Evolutionary conservation across 2,888 invertebrate genomes (phyloP), one percentile per base, ranked within the genome.

Genomic region (Eristalis arbustorum): DNA sequence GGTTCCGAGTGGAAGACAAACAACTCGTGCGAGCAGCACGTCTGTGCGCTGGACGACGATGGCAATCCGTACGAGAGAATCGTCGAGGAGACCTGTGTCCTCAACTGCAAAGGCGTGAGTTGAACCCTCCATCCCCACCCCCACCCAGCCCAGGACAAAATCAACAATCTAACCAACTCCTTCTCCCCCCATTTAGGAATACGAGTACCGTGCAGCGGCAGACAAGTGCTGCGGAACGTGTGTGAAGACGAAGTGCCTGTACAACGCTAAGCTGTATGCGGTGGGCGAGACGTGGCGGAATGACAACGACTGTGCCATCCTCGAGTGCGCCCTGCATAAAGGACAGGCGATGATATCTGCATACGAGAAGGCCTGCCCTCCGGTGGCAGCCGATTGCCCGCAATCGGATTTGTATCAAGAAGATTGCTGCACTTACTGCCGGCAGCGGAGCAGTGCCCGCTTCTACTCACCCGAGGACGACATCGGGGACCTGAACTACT

Each of bases 201-300:
- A 90, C 2, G 92, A 92, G 76, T 87, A 91, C 28, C 91, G 90
- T 0, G 88, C 88, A 3, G 88, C 89, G 11, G 64, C 88, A 2
- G 91, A 89, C 31, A 90, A 91, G 78, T 93, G 93, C 62, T 93
- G 93, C 72, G 92, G 93, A 0, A 90, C 91, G 84, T 93, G 93
- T 73, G 90, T 92, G 2, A 91, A 91, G 61, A 92, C 91, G 1
- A 91, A 92, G 88, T 93, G 93, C 64, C 90, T 90, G 69, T 91
- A 90, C 88, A 90, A 90, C 22, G 89, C 90, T 28, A 90, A 90
- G 71, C 87, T 91, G 18, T 91, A 91, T 66, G 88, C 89, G 0
- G 89, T 92, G 14, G 92, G 92, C 2, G 90, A 92, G 18, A 91
- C 91, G 11, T 93, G 93, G 93, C 92, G 91, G 77, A 92, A 91